A percentile compares a stretch with the other conserved stretches of the same genome.
Evolutionary conservation across 2,113 vertebrate genomes (phyloP).

Genomic region (Agelaius phoeniceus): DNA sequence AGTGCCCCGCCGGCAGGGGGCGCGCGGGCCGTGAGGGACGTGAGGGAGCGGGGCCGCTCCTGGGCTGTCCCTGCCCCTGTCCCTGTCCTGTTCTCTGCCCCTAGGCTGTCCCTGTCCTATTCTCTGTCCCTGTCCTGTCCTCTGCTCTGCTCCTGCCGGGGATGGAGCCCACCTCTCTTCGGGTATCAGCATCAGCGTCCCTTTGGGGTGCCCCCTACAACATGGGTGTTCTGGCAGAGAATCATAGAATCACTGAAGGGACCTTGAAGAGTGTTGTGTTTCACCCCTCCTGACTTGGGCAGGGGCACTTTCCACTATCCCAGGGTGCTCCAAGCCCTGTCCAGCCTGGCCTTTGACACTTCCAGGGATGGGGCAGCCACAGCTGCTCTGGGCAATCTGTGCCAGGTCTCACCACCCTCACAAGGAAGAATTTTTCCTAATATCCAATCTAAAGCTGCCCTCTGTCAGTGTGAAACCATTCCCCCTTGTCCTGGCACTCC

Average conservation of each 20-base stretch:
- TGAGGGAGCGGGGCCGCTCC: rapidly evolving
- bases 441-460: background rate
- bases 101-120: too few relatives aligned
- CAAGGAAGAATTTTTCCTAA: background rate
- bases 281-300: background rate
- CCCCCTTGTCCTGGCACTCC: background rate
- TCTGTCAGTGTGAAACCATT: background rate
- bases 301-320: background rate
- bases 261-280: background rate
- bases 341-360: background rate
- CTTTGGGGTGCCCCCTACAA: rapidly evolving
- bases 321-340: background rate
- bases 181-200: background rate
- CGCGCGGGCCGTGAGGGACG: rapidly evolving
- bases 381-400: background rate
- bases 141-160: background rate
- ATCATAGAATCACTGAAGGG: rapidly evolving
- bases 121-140: background rate
- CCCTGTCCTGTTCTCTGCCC: background rate
- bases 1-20: slow-evolving; percentile 64
- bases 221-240: rapidly evolving
- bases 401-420: background rate
- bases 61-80: background rate
- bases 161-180: background rate
- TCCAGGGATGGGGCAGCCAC: background rate